Conservation (phyloP, 1,140 invertebrate species). For the Zaprionus ornatus region DNA sequence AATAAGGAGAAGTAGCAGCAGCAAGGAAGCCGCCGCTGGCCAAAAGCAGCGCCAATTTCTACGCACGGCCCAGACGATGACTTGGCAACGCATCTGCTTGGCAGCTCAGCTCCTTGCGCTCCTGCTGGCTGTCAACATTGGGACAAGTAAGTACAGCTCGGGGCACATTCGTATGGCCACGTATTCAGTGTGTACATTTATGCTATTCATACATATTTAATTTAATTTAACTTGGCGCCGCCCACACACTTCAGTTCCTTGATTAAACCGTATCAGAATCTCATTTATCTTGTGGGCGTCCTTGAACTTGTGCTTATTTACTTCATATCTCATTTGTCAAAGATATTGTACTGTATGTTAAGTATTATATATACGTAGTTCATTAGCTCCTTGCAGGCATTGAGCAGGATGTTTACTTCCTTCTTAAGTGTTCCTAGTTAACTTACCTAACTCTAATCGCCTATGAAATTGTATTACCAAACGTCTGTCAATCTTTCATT, state of each 20-base stretch:
- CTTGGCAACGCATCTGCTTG: constrained; percentile 51
- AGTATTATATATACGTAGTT: not conserved
- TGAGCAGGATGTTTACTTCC: too few relatives aligned
- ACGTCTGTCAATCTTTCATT: not conserved
- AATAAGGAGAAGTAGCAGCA: not conserved
- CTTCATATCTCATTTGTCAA: not conserved
- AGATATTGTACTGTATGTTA: not conserved
- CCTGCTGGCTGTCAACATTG: constrained; percentile 41
- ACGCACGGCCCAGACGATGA: constrained; percentile 47
- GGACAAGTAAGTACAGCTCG: constrained; percentile 69
- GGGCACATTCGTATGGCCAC: constrained; percentile 18
- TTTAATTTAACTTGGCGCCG: constrained; percentile 60
- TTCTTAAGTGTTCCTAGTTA: constrained; percentile 2
- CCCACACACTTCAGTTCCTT: not conserved
- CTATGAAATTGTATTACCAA: constrained; percentile 15
- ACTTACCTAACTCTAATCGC: constrained; percentile 4
- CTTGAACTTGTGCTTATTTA: constrained; percentile 10
- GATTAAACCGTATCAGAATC: not conserved
- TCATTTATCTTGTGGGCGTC: constrained; percentile 1
- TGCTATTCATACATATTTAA: constrained; percentile 65
- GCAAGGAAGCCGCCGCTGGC: constrained; percentile 4
- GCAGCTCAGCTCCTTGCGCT: constrained; percentile 35
- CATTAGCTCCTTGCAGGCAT: not conserved
- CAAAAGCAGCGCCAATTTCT: constrained; percentile 59
- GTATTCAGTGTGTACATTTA: constrained; percentile 8